Percentiles rank a stretch among this genome's conserved stretches.
Evolutionary conservation across 1,140 invertebrate genomes (phyloP).

Genomic region (Berghia stephanieae): DNA sequence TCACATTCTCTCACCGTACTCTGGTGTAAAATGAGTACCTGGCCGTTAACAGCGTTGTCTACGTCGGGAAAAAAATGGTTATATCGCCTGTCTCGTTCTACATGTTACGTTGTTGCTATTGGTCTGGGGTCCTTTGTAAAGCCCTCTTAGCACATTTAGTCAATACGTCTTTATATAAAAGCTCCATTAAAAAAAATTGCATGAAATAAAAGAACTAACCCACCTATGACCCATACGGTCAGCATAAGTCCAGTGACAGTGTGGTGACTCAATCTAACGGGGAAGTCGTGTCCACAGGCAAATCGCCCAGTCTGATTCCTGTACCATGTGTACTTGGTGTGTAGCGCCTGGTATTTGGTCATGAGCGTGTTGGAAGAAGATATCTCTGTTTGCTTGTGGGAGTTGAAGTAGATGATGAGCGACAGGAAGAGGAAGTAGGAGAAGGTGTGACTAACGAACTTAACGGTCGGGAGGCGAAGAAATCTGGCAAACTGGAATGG

Average conservation of each 20-base stretch:
- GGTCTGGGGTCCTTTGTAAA: too few species aligned
- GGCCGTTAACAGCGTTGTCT: too few species aligned
- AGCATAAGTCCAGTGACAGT: constrained; percentile 48
- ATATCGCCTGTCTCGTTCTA: too few species aligned
- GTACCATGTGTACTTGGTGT: constrained; percentile 28
- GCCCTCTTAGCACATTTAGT: too few species aligned
- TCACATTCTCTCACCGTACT: too few species aligned
- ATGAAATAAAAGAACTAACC: constrained; percentile 10
- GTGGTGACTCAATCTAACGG: constrained; percentile 41
- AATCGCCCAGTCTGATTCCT: background rate
- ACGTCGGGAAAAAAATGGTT: too few species aligned
- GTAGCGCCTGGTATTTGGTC: background rate
- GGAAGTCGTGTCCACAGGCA: constrained; percentile 47
- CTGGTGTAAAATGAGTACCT: too few species aligned
- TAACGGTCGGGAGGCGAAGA: constrained; percentile 59
- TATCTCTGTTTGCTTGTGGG: constrained; percentile 36
- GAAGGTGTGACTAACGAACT: constrained; percentile 67
- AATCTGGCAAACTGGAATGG: constrained; percentile 54
- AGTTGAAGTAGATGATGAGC: constrained; percentile 68
- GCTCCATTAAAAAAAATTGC: too few species aligned
- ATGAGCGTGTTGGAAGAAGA: constrained; percentile 35
- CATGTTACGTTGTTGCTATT: too few species aligned
- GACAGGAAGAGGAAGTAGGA: constrained; percentile 74
- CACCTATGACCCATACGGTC: constrained; percentile 55
- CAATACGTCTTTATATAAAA: too few species aligned